Percentiles rank a stretch among this genome's conserved stretches.
phyloP scores from a whole-genome alignment of 2,888 invertebrate genomes.

The Dyspetes luteomarginatus region DNA sequence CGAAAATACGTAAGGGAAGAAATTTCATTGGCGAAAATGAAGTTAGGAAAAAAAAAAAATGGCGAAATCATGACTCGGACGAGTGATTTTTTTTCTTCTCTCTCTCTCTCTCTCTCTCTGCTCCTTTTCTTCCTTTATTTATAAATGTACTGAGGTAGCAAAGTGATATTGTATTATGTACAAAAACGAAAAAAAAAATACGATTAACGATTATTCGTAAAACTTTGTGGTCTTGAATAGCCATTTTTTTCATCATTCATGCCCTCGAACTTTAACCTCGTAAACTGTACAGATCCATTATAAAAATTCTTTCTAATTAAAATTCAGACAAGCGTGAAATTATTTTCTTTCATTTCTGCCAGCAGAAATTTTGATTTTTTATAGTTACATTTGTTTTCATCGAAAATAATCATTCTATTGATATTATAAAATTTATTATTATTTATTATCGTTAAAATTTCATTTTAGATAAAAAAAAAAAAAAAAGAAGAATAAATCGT shows the following conservation, averaged over 20 bases:
- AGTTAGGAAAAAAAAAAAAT: background rate
- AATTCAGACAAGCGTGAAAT: background rate
- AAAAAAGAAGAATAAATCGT: slow-evolving; percentile 4
- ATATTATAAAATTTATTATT: slow-evolving; percentile 46
- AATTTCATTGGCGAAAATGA: background rate
- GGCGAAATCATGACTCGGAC: background rate
- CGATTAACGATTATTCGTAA: slow-evolving; percentile 45
- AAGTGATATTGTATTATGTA: slow-evolving; percentile 51
- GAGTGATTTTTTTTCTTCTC: background rate
- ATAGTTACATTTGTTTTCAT: no score
- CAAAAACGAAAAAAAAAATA: slow-evolving; percentile 53
- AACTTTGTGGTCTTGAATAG: slow-evolving; percentile 11
- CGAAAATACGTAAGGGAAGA: background rate
- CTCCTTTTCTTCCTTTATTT: slow-evolving; percentile 34
- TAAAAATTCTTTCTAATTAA: background rate
- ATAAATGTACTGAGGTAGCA: slow-evolving; percentile 26
- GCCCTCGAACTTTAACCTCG: background rate
- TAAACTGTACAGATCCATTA: slow-evolving; percentile 37
- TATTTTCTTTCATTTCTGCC: slow-evolving; percentile 42
- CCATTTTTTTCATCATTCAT: background rate
- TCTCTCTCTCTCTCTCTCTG: no score
- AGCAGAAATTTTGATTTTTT: slow-evolving; percentile 45
- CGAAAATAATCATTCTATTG: no score
- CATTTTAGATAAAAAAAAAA: slow-evolving; percentile 1
- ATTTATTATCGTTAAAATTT: background rate